Evolutionary conservation across 2,888 invertebrate genomes (phyloP).

Genomic region (Agapetus fuscipes): DNA sequence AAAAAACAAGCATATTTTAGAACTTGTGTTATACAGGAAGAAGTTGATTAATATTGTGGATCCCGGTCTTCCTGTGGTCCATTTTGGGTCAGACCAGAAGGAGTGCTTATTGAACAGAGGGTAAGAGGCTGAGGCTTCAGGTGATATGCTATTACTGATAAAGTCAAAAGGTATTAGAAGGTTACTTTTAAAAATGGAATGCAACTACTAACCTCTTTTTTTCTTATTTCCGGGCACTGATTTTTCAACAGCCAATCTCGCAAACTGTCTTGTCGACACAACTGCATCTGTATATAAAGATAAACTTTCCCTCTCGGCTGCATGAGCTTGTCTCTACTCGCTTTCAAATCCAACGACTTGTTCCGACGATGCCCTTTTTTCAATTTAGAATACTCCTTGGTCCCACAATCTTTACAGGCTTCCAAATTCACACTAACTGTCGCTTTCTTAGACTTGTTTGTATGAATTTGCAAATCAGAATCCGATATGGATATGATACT

Average conservation of each 20-base stretch:
- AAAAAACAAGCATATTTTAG: background rate
- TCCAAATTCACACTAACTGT: conserved; percentile 23
- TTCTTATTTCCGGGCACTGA: conserved; percentile 34
- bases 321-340: conserved; percentile 17
- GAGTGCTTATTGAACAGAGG: too few species aligned
- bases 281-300: conserved; percentile 96
- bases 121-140: too few species aligned
- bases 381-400: conserved; percentile 1
- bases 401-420: conserved; percentile 25
- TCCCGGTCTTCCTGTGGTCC: too few species aligned
- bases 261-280: conserved; percentile 80
- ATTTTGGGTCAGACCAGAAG: too few species aligned
- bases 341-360: conserved; percentile 37
- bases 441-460: conserved; percentile 7
- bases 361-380: conserved; percentile 36
- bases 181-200: too few species aligned
- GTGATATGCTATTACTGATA: too few species aligned
- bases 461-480: conserved; percentile 8
- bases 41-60: too few species aligned
- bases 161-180: too few species aligned
- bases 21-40: background rate
- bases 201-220: conserved; percentile 33
- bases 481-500: conserved; percentile 17
- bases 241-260: conserved; percentile 79
- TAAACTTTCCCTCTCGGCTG: conserved; percentile 46